Conservation (phyloP, 2,888 invertebrate genomes). For the Papilio gigon region DNA sequence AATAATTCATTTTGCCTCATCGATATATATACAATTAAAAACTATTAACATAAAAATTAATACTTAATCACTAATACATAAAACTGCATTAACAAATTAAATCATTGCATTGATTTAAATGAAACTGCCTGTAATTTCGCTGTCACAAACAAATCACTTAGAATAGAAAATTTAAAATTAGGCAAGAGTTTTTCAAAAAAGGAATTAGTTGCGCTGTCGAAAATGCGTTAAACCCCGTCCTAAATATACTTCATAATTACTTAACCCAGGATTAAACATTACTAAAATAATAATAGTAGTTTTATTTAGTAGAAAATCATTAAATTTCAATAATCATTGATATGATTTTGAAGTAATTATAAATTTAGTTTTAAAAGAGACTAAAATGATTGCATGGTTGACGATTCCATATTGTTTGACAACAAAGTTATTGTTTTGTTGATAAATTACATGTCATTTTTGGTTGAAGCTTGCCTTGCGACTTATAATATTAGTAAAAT, state of each 20-base stretch:
- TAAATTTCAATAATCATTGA: background rate
- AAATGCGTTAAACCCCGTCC: background rate
- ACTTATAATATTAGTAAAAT: slow-evolving; percentile 1
- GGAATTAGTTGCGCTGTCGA: no score
- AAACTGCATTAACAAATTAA: background rate
- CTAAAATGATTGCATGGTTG: slow-evolving; percentile 10
- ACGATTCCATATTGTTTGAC: background rate
- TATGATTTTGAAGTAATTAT: background rate
- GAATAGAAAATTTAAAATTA: slow-evolving; percentile 3
- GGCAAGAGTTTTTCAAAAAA: background rate
- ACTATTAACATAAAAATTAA: background rate
- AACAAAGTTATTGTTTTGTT: background rate
- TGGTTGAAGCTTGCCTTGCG: slow-evolving; percentile 4
- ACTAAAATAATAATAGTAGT: slow-evolving; percentile 10
- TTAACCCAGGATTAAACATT: background rate
- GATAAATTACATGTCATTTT: background rate
- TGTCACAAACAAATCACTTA: background rate
- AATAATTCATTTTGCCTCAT: slow-evolving; percentile 61
- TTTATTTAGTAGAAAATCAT: slow-evolving; percentile 13
- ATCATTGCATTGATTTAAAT: background rate
- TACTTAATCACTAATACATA: background rate
- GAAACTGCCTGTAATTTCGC: background rate
- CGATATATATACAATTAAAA: slow-evolving; percentile 35
- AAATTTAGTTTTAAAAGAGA: background rate
- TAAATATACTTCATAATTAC: background rate